These are phyloP conservation scores for Nymphalis io DNA, from an alignment of 1,140 invertebrate species.

Conservation along the genomic window DNA sequence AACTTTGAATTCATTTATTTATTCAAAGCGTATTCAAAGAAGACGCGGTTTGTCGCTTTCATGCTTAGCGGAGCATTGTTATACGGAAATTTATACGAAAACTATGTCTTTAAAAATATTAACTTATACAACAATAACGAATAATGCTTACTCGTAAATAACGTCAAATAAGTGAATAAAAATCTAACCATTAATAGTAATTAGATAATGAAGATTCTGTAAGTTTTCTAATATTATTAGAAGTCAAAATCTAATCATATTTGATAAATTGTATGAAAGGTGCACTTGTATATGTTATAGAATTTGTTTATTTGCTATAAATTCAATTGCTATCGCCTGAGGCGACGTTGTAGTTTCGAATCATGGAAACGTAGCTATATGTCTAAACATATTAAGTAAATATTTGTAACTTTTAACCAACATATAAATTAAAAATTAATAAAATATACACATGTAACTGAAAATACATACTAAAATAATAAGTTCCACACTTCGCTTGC, in stretches of 20 bases:
- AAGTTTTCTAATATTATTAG: too few species aligned
- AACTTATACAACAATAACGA: background rate
- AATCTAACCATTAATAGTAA: too few species aligned
- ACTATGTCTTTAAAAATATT: slow-evolving; percentile 1
- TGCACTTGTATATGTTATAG: too few species aligned
- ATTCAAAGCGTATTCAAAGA: slow-evolving; percentile 1
- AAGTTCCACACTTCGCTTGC: background rate
- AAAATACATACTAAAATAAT: background rate
- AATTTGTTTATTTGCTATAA: too few species aligned
- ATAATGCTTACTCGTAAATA: background rate
- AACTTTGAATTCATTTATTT: background rate
- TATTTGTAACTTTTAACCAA: background rate
- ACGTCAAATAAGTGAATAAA: too few species aligned
- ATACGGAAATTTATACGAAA: background rate
- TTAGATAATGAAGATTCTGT: too few species aligned
- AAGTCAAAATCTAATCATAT: too few species aligned
- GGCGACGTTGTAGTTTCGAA: too few species aligned
- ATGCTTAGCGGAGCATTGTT: background rate
- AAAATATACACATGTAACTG: background rate
- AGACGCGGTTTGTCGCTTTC: slow-evolving; percentile 3
- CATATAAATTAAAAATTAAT: background rate
- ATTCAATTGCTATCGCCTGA: too few species aligned
- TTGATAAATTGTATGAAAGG: too few species aligned
- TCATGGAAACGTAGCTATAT: too few species aligned
- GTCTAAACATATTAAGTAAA: too few species aligned